phyloP scores from a whole-genome alignment of 1,140 invertebrate genomes.

The Heliconius hermathena region DNA sequence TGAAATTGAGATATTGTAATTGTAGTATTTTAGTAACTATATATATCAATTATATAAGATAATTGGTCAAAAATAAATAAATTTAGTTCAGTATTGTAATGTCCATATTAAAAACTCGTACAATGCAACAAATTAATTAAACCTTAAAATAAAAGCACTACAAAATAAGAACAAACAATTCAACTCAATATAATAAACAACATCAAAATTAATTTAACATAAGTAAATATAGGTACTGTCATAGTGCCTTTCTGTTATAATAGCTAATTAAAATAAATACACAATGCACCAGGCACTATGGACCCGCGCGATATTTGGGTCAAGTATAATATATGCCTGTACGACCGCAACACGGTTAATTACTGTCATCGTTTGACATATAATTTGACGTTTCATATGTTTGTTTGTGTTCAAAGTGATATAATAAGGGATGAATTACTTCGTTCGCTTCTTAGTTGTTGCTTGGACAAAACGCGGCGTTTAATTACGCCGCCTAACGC shows the following conservation, averaged over 20 bases:
- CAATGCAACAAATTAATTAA: too few species aligned
- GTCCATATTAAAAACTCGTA: too few species aligned
- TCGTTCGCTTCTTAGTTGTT: too few species aligned
- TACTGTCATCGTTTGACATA: slow-evolving; percentile 3
- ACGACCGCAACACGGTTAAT: slow-evolving; percentile 4
- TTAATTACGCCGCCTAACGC: too few species aligned
- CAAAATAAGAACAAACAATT: background rate
- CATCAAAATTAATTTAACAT: background rate
- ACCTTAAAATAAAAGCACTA: background rate
- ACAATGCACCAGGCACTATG: background rate
- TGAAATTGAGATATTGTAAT: too few species aligned
- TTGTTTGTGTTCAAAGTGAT: background rate
- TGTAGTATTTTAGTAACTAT: too few species aligned
- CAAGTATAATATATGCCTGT: background rate
- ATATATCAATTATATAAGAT: too few species aligned
- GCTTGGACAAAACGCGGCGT: too few species aligned
- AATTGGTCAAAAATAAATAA: too few species aligned
- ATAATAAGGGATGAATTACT: background rate
- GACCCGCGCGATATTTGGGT: background rate
- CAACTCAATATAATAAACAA: background rate
- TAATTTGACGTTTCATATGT: background rate
- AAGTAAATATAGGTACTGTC: background rate
- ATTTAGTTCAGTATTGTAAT: too few species aligned
- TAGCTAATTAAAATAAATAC: slow-evolving; percentile 13
- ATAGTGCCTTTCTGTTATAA: background rate